phyloP scores from a whole-genome alignment of 2,888 invertebrate genomes.

The Acleris emargana region DNA sequence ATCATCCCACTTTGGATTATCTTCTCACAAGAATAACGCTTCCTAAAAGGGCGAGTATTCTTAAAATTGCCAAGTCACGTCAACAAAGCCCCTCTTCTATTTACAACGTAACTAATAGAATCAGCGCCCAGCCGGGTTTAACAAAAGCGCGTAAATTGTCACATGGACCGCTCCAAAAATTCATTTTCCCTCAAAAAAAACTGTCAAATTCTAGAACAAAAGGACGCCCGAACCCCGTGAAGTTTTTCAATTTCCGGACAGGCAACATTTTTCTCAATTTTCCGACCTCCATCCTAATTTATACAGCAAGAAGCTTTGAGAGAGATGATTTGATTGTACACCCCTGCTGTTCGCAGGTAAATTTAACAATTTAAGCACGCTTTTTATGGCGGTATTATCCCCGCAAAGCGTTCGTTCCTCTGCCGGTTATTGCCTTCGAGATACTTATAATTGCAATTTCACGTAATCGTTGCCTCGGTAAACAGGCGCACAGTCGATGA shows the following conservation, averaged over 20 bases:
- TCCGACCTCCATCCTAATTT: conserved; percentile 70
- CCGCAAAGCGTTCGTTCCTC: conserved; percentile 57
- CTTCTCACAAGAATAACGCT: conserved; percentile 29
- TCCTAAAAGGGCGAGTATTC: conserved; percentile 24
- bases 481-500: conserved; percentile 45
- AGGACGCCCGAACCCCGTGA: conserved; percentile 58
- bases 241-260: conserved; percentile 82
- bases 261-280: conserved; percentile 72
- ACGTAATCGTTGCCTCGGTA: conserved; percentile 54
- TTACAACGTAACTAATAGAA: conserved; percentile 40
- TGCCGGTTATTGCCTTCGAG: conserved; percentile 56
- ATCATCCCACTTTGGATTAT: conserved; percentile 35
- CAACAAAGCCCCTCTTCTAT: conserved; percentile 35
- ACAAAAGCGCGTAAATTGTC: conserved; percentile 56
- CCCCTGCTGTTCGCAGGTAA: conserved; percentile 74
- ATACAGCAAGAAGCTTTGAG: conserved; percentile 70
- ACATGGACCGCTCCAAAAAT: conserved; percentile 49
- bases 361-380: conserved; percentile 73
- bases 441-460: conserved; percentile 63
- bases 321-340: conserved; percentile 74
- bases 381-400: conserved; percentile 71
- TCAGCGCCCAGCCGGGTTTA: conserved; percentile 46
- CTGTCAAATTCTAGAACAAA: conserved; percentile 72
- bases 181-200: conserved; percentile 55
- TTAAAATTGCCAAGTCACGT: conserved; percentile 37